These are phyloP conservation scores for Drosophila picticornis DNA, from an alignment of 2,888 invertebrate genomes.

Conservation along the genomic window DNA sequence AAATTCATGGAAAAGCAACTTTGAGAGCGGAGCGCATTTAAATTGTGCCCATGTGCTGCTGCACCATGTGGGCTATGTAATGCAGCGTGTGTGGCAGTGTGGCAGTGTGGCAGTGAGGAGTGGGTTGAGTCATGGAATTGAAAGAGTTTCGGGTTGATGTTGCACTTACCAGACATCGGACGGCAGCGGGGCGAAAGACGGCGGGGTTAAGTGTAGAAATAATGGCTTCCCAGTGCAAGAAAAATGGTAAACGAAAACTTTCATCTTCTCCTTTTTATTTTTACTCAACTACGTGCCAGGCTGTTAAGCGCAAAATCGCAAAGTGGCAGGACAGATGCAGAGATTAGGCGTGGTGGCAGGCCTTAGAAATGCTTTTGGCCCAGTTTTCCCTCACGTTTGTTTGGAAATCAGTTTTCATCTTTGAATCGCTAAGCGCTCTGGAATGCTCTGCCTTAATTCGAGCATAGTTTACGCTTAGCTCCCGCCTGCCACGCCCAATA, in stretches of 20 bases:
- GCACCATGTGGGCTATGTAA: not conserved
- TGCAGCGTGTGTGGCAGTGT: slow-evolving; percentile 4
- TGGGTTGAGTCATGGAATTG: slow-evolving; percentile 47
- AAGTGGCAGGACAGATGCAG: not conserved
- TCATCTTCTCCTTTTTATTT: not conserved
- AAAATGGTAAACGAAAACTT: slow-evolving; percentile 76
- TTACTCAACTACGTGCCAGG: slow-evolving; percentile 65
- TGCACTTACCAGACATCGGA: slow-evolving; percentile 60
- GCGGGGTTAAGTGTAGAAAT: slow-evolving; percentile 63
- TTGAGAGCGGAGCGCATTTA: slow-evolving; percentile 39
- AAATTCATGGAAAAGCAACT: slow-evolving; percentile 41
- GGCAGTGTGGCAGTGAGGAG: not conserved
- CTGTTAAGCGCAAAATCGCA: slow-evolving; percentile 1
- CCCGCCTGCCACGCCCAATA: not conserved
- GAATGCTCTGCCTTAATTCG: slow-evolving; percentile 31
- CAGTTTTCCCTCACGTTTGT: slow-evolving; percentile 58
- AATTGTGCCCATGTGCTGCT: slow-evolving; percentile 43
- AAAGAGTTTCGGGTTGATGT: slow-evolving; percentile 61
- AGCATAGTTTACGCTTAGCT: slow-evolving; percentile 32
- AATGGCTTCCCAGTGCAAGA: slow-evolving; percentile 73
- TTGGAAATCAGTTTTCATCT: slow-evolving; percentile 47
- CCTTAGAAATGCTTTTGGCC: slow-evolving; percentile 69
- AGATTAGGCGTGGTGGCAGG: slow-evolving; percentile 18
- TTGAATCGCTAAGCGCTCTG: slow-evolving; percentile 22
- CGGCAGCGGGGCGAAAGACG: not conserved